phyloP scores from a whole-genome alignment of 2,113 vertebrate species.

The Siniperca knerii region DNA sequence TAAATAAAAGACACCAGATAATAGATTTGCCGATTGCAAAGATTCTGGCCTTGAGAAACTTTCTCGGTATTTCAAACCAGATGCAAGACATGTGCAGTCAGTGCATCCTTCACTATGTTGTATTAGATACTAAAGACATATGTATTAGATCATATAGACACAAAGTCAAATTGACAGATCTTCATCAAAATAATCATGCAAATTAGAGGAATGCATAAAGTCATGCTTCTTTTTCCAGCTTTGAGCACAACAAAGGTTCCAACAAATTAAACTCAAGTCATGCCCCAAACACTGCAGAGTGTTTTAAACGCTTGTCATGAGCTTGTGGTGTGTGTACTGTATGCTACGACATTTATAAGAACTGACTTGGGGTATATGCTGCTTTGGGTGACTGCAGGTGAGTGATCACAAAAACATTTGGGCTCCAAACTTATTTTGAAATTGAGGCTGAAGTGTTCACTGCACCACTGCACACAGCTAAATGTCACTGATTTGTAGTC shows the following conservation, averaged over 20 bases:
- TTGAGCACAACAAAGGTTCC: not conserved
- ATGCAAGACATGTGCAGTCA: not conserved
- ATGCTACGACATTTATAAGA: not conserved
- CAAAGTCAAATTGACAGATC: not conserved
- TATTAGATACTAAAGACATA: no score
- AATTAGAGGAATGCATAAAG: not conserved
- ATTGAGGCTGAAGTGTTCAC: not conserved
- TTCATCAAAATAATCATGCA: not conserved
- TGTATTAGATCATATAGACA: no score
- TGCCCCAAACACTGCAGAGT: not conserved
- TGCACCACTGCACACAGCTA: not conserved
- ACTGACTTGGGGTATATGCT: not conserved
- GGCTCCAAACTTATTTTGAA: not conserved
- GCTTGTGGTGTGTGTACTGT: not conserved
- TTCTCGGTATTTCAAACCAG: not conserved
- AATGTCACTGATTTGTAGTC: not conserved
- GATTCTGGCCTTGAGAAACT: not conserved
- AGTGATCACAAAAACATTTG: not conserved
- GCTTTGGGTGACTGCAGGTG: not conserved
- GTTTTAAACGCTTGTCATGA: not conserved
- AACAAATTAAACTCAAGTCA: not conserved
- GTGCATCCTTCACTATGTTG: not conserved
- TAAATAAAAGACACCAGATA: not conserved
- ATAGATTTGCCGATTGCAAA: not conserved
- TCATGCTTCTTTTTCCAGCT: not conserved